Percentiles rank a stretch among this genome's conserved stretches.
Conservation (phyloP, 2,888 invertebrate species). For the Coronaproctus castanopsis region DNA sequence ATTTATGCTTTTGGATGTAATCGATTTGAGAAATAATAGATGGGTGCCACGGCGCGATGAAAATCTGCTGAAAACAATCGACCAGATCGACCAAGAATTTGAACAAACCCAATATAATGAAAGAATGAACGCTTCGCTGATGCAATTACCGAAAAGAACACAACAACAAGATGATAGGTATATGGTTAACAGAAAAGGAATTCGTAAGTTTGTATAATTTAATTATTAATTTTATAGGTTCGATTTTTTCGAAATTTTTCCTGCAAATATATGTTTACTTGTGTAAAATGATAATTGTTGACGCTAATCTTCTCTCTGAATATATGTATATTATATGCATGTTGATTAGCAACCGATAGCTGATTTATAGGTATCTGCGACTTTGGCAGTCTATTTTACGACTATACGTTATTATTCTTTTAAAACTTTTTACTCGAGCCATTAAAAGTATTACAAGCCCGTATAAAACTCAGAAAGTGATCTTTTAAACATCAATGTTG, state of each 20-base stretch:
- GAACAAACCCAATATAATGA: slow-evolving; percentile 7
- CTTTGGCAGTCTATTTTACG: no score
- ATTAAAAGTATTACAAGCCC: no score
- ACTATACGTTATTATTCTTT: no score
- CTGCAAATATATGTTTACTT: background rate
- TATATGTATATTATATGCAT: background rate
- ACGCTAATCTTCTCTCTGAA: slow-evolving; percentile 14
- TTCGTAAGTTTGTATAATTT: background rate
- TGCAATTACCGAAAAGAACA: background rate
- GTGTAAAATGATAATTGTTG: slow-evolving; percentile 4
- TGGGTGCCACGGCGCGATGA: slow-evolving; percentile 77
- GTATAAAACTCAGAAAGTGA: no score
- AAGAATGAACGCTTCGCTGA: background rate
- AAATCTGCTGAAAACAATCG: slow-evolving; percentile 79
- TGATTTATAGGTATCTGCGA: no score
- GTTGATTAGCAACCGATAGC: no score
- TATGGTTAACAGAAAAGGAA: background rate
- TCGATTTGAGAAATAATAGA: slow-evolving; percentile 58
- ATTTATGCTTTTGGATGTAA: slow-evolving; percentile 77
- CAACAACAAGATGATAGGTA: background rate
- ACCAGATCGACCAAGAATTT: slow-evolving; percentile 68
- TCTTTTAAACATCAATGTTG: no score
- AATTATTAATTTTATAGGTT: background rate
- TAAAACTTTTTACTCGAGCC: no score
- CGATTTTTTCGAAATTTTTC: background rate